Percentiles rank a stretch among this genome's conserved stretches.
Conservation (phyloP, 35 echinoderm and acorn worm species). For the Apostichopus californicus region DNA sequence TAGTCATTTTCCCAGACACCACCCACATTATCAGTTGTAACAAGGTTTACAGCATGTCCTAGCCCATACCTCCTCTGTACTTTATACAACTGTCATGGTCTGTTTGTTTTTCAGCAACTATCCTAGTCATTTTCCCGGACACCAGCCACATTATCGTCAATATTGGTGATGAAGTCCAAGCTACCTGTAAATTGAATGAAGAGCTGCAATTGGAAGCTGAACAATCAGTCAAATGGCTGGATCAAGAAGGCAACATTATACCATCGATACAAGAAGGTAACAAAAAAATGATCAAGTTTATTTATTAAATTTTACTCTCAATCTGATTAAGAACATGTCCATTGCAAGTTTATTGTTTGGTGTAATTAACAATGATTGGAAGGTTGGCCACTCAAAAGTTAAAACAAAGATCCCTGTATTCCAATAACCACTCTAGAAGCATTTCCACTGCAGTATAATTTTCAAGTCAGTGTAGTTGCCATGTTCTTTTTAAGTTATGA, state of each 20-base stretch:
- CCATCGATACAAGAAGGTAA: conserved; percentile 14
- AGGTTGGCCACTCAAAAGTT: too few relatives aligned
- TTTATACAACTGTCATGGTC: not conserved
- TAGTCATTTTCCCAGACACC: not conserved
- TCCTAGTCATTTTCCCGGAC: not conserved
- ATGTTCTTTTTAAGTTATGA: too few relatives aligned
- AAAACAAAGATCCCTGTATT: too few relatives aligned
- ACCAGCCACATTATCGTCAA: not conserved
- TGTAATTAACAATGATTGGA: too few relatives aligned
- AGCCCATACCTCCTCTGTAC: not conserved
- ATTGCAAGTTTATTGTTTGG: too few relatives aligned
- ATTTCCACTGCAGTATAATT: too few relatives aligned
- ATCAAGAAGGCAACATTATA: not conserved
- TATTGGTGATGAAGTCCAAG: not conserved
- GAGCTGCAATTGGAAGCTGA: not conserved
- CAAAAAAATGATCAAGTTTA: too few relatives aligned
- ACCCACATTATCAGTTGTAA: not conserved
- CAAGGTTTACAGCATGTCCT: too few relatives aligned
- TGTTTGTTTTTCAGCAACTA: not conserved
- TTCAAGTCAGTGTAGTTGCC: too few relatives aligned
- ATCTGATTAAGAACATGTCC: too few relatives aligned
- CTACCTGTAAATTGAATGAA: not conserved
- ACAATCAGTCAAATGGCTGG: not conserved
- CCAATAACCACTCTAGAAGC: too few relatives aligned
- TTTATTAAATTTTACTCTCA: too few relatives aligned